Evolutionary conservation across 2,113 vertebrate species (phyloP), one percentile per base, ranked within the genome.

Genomic region (Atlantisia rogersi): DNA sequence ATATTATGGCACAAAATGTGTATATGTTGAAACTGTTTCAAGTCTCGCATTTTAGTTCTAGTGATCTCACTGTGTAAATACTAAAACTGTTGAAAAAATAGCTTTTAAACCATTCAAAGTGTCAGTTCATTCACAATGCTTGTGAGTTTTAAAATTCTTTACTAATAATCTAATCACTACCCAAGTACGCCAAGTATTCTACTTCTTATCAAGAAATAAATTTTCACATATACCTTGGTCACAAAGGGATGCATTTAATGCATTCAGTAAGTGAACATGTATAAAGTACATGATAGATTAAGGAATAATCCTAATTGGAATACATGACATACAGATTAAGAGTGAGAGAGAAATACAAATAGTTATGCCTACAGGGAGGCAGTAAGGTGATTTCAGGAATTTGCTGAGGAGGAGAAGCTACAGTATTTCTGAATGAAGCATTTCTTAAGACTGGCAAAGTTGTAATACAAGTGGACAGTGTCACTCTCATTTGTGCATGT

Each of bases 31-130:
- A 95, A 82, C 77, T n/a, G 16, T 83, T 95, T 96, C 31, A 87
- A 60, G 94, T 64, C 74, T 95, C 83, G 92, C 79, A 77, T 95
- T 96, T 97, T 94, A 67, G 40, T 96, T 97, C 78, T 82, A 82
- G 95, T 85, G 73, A 83, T 95, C 83, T 94, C 58, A 74, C 82
- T 93, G 56, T 26, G 39, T 86, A 70, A 73, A 60, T 90, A 53
- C 65, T 86, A 90, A 95, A 95, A 88, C 46, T 82, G 56, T 59
- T 93, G 90, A 92, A 87, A 78, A 77, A 76, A 39, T 64, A 53
- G n/a, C 74, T 95, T 78, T 90, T 94, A 83, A 86, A 64, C 50
- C 44, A 79, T 92, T 75, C 80, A 93, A 48, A 58, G 17, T 24
- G 44, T 65, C 32, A 80, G 26, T 87, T 94, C 63, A 73, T 67